phyloP scores from a whole-genome alignment of 2,888 invertebrate species.

The Synergus gifuensis region DNA sequence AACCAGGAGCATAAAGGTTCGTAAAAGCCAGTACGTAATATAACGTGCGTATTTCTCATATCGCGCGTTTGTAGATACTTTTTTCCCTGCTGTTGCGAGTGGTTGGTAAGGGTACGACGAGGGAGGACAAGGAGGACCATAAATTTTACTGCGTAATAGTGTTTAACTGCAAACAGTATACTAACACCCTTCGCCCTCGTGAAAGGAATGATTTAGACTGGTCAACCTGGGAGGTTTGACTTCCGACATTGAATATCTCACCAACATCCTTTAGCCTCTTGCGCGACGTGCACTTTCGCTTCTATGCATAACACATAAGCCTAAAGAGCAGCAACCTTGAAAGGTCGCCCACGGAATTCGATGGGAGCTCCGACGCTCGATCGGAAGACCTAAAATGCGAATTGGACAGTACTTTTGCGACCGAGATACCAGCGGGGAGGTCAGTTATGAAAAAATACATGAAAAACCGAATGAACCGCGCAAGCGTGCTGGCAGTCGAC shows the following conservation, averaged over 20 bases:
- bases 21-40: slow-evolving; percentile 62
- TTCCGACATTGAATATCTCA: neutral
- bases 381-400: neutral
- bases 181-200: slow-evolving; percentile 60
- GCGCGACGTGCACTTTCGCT: neutral
- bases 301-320: neutral
- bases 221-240: slow-evolving; percentile 13
- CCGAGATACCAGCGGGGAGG: slow-evolving; percentile 39
- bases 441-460: slow-evolving; percentile 67
- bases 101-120: slow-evolving; percentile 46
- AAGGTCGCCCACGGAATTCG: neutral
- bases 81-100: slow-evolving; percentile 53
- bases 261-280: neutral
- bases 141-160: slow-evolving; percentile 77
- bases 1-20: slow-evolving; percentile 51
- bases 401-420: slow-evolving; percentile 41
- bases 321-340: neutral
- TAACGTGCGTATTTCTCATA: slow-evolving; percentile 75
- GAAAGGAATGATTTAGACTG: slow-evolving; percentile 49
- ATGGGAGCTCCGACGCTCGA: neutral
- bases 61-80: slow-evolving; percentile 70
- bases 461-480: slow-evolving; percentile 54
- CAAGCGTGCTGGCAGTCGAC: slow-evolving; percentile 20
- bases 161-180: slow-evolving; percentile 76
- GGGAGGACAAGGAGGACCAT: slow-evolving; percentile 60